Evolutionary conservation across 1,140 invertebrate species (phyloP).

Genomic region (Drosophila gunungcola): DNA sequence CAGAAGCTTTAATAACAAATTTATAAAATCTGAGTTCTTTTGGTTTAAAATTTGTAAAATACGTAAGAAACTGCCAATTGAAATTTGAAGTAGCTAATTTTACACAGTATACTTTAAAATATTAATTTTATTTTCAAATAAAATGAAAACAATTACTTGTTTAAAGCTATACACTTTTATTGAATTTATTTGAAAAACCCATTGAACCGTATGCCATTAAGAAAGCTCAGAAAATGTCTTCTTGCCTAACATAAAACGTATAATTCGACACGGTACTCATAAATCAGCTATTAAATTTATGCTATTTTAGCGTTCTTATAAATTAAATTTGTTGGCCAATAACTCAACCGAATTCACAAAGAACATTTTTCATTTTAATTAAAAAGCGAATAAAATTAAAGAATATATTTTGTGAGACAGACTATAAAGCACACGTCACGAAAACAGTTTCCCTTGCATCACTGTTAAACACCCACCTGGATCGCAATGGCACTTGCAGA

Average conservation of each 20-base stretch:
- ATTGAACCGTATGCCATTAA: neutral
- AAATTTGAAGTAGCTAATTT: no score
- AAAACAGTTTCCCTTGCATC: neutral
- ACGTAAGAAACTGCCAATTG: neutral
- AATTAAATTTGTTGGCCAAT: constrained; percentile 30
- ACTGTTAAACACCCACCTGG: constrained; percentile 72
- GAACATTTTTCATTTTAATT: constrained; percentile 15
- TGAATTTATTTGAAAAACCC: neutral
- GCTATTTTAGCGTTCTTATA: constrained; percentile 11
- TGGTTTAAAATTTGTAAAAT: neutral
- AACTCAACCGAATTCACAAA: constrained; percentile 12
- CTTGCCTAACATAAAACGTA: neutral
- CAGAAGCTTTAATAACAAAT: no score
- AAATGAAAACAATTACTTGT: neutral
- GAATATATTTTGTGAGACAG: neutral
- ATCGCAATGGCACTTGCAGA: constrained; percentile 84
- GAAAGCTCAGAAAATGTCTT: neutral
- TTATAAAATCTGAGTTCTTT: no score
- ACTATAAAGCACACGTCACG: neutral
- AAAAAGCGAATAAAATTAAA: neutral
- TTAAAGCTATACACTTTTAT: neutral
- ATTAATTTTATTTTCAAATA: no score
- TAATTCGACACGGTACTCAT: constrained; percentile 1
- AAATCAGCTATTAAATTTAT: constrained; percentile 29
- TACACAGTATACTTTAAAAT: no score